phyloP scores from a whole-genome alignment of 2,113 vertebrate genomes.

The Harpagus bidentatus region DNA sequence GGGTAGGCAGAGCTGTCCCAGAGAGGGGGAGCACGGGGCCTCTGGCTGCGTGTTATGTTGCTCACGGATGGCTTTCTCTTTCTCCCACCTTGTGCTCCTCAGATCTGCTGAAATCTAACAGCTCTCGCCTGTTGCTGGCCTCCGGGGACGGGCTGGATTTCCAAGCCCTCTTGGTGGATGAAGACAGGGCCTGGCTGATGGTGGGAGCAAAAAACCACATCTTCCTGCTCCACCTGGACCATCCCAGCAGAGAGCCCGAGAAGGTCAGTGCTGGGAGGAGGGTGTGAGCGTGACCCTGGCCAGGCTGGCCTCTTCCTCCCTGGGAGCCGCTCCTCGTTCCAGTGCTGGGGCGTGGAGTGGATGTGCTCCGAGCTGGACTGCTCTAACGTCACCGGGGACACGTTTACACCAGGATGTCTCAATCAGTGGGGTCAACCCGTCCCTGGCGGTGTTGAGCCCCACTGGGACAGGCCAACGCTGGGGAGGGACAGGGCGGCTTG shows the following conservation, averaged over 20 bases:
- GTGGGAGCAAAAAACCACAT: conserved; percentile 82
- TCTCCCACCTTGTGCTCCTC: background rate
- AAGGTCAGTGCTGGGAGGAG: conserved; percentile 66
- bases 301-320: background rate
- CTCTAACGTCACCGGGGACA: background rate
- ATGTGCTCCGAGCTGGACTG: background rate
- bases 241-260: conserved; percentile 62
- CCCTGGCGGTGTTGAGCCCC: background rate
- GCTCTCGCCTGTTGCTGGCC: conserved; percentile 70
- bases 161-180: conserved; percentile 79
- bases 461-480: background rate
- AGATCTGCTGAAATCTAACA: conserved; percentile 79
- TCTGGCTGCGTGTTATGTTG: background rate
- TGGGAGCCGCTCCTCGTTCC: background rate
- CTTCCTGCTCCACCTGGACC: conserved; percentile 79
- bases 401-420: background rate
- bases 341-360: background rate
- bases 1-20: background rate
- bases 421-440: background rate
- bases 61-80: background rate
- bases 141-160: conserved; percentile 67
- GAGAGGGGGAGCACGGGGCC: rapidly evolving
- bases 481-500: background rate
- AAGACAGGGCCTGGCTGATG: conserved; percentile 82
- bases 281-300: background rate